Evolutionary conservation across 2,797 vertebrate genomes (phyloP).

Genomic region (Phyllotis vaccarum): DNA sequence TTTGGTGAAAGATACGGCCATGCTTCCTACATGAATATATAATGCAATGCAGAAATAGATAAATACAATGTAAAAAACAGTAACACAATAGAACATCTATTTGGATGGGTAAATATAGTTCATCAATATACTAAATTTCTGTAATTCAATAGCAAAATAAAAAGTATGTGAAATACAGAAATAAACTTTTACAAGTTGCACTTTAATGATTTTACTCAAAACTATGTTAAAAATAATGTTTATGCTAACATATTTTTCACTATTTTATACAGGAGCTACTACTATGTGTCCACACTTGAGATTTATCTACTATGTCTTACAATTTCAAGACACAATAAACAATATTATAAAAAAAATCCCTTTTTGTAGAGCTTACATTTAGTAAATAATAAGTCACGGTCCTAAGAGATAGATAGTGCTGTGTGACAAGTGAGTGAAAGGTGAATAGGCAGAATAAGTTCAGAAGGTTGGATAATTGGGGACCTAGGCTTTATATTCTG

Average conservation of each 20-base stretch:
- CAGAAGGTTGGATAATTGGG: neutral
- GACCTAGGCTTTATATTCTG: neutral
- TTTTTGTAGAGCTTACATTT: neutral
- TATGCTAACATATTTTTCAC: slow-evolving; percentile 17
- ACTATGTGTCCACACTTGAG: neutral
- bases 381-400: neutral
- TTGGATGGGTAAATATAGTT: too few species aligned
- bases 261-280: neutral
- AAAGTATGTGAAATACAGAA: neutral
- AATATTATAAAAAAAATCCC: neutral
- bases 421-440: neutral
- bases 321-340: slow-evolving; percentile 1
- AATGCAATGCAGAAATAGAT: neutral
- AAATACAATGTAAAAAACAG: neutral
- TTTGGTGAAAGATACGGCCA: neutral
- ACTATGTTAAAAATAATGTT: neutral
- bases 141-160: neutral
- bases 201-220: neutral
- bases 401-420: neutral
- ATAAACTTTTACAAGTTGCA: neutral
- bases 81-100: neutral
- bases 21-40: neutral
- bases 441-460: neutral
- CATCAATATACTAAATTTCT: neutral
- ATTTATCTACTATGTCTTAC: neutral